phyloP scores from a whole-genome alignment of 2,113 vertebrate genomes.

The Urocolius indicus region DNA sequence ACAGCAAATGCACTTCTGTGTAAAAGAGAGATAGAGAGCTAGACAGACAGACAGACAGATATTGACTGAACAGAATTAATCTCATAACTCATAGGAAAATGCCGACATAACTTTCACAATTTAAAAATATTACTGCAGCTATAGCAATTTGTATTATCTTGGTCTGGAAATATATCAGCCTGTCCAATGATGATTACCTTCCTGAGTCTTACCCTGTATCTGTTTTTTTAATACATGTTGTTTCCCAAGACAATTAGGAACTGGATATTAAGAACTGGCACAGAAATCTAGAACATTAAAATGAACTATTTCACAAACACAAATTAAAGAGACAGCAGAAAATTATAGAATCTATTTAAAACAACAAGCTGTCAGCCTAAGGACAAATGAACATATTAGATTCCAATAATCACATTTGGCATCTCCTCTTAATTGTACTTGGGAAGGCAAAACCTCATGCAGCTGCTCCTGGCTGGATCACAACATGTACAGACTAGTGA shows the following conservation, averaged over 20 bases:
- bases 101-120: background rate
- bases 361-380: background rate
- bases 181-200: background rate
- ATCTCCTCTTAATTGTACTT: background rate
- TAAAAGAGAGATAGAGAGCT: background rate
- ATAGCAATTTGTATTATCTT: background rate
- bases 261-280: background rate
- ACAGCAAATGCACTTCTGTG: background rate
- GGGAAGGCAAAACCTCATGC: background rate
- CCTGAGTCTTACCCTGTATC: background rate
- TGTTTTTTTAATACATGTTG: background rate
- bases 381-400: background rate
- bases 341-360: slow-evolving; percentile 17
- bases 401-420: background rate
- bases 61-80: background rate
- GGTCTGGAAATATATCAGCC: background rate
- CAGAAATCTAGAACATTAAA: background rate
- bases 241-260: background rate
- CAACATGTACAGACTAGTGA: background rate
- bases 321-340: background rate
- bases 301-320: background rate
- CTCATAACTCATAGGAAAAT: background rate
- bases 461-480: background rate
- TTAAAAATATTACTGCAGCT: background rate
- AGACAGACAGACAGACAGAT: rapidly evolving